Percentiles rank a stretch among this genome's conserved stretches.
These are phyloP conservation scores for Semaprochilodus insignis DNA, from an alignment of 2,797 vertebrate species.

Conservation along the genomic window DNA sequence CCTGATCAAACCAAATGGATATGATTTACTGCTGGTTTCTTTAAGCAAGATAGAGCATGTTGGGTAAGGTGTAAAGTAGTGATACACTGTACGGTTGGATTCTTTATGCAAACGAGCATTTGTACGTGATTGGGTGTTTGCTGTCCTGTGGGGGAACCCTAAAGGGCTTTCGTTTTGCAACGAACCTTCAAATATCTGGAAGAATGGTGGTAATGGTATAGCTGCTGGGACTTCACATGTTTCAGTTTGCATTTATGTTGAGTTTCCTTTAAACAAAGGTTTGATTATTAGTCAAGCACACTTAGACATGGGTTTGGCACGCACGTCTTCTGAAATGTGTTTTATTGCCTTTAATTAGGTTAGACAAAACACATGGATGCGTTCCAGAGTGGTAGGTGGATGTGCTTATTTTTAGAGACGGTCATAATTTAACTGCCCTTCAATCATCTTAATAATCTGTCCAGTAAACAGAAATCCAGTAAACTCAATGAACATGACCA, in stretches of 20 bases:
- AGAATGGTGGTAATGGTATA: not conserved
- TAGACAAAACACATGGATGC: not conserved
- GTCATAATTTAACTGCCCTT: constrained; percentile 49
- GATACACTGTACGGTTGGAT: not conserved
- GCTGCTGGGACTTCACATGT: not conserved
- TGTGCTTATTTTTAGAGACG: constrained; percentile 61
- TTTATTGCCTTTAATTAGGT: not conserved
- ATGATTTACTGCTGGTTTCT: not conserved
- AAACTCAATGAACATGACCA: not conserved
- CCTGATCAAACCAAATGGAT: not conserved
- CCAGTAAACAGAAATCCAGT: constrained; percentile 18
- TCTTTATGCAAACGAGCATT: constrained; percentile 28
- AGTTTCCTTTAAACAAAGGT: not conserved
- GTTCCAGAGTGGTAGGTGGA: constrained; percentile 30
- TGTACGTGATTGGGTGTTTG: constrained; percentile 35
- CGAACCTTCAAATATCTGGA: not conserved
- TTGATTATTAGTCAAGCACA: not conserved
- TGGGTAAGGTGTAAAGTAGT: not conserved
- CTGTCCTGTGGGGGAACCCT: constrained; percentile 26
- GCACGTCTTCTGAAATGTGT: not conserved
- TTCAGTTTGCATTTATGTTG: not conserved
- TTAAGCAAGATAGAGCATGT: not conserved
- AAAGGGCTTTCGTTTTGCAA: constrained; percentile 29
- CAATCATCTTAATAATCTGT: constrained; percentile 52
- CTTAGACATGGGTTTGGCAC: not conserved